Base-by-base conservation (phyloP, 2,888 invertebrate species). In the Hydrotaea cyrtoneurina region DNA sequence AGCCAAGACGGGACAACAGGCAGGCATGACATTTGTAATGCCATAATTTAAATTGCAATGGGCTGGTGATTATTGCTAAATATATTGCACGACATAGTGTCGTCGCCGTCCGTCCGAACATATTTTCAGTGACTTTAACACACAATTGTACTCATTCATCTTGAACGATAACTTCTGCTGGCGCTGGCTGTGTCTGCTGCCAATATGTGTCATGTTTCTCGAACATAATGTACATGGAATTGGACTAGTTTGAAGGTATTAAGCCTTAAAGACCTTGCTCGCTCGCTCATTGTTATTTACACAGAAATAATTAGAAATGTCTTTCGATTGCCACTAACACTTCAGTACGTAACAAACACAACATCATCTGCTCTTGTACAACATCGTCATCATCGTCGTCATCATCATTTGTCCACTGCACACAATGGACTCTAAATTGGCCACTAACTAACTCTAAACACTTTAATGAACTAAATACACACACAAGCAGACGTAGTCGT, bases 161-260 rank as follows among this genome's bases (percentile, higher is more conserved):
- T 62, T 62, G 31, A 31, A 31, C 31, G 62, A 62, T 72, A 31
- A 76, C 39, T 78, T 71, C 75, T 82, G 62, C 71, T 39, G 39
- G 39, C 26, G 50, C 31, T 71, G 46, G 26, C 50, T 46, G 46
- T 69, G 11, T 17, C 31, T 13, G 39, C 23, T 19, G 50, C 23
- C 62, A 62, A 26, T 62, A 62, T 62, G 62, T 62, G 62, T 62
- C 62, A 62, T 62, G 62, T 62, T 62, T 31, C 23, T 26, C 62
- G 15, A 62, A 62, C 39, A 39, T 62, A 62, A 62, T 31, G 31
- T 31, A 62, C 31, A 31, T 7, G 31, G 31, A 31, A 31, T 31
- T 31, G 31, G 31, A 31, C 2, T 62, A 26, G n/a, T 62, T 62
- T 62, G 26, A 62, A 62, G 15, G 15, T 31, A 5, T 2, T 62